These are phyloP conservation scores for Tragelaphus buxtoni DNA, from an alignment of 2,113 vertebrate species.

Conservation along the genomic window DNA sequence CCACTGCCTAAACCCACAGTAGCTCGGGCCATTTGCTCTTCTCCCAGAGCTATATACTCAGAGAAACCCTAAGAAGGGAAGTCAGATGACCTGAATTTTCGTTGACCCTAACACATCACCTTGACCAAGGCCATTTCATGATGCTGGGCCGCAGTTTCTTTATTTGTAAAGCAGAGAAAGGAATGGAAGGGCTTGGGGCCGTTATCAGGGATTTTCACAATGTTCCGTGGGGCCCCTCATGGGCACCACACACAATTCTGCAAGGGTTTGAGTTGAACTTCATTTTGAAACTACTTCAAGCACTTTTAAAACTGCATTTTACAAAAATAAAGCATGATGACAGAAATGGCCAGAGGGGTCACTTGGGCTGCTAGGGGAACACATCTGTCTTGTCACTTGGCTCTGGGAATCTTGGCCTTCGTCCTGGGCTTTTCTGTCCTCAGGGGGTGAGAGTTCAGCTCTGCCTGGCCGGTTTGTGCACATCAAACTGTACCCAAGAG, in stretches of 20 bases:
- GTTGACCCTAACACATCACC: background rate
- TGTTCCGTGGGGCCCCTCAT: background rate
- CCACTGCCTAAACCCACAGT: background rate
- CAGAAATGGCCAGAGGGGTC: background rate
- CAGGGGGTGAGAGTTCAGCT: background rate
- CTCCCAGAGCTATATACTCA: background rate
- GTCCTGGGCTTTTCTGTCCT: background rate
- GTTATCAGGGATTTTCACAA: background rate
- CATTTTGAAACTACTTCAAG: background rate
- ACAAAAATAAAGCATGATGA: background rate
- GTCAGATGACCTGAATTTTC: background rate
- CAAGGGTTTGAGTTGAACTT: background rate
- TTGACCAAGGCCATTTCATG: background rate
- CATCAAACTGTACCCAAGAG: background rate
- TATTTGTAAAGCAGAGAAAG: background rate
- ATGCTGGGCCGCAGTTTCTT: background rate
- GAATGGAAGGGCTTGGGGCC: background rate
- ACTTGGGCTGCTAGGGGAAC: background rate
- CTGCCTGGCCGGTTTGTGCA: background rate
- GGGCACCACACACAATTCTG: background rate
- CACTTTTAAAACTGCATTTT: background rate
- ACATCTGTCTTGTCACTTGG: background rate
- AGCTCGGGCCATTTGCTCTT: background rate
- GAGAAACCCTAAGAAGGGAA: background rate
- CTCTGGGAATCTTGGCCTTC: background rate